A percentile compares a stretch with the other conserved stretches of the same genome.
Conservation (phyloP, 64 coral and sea anemone species). For the Acropora yongei region DNA sequence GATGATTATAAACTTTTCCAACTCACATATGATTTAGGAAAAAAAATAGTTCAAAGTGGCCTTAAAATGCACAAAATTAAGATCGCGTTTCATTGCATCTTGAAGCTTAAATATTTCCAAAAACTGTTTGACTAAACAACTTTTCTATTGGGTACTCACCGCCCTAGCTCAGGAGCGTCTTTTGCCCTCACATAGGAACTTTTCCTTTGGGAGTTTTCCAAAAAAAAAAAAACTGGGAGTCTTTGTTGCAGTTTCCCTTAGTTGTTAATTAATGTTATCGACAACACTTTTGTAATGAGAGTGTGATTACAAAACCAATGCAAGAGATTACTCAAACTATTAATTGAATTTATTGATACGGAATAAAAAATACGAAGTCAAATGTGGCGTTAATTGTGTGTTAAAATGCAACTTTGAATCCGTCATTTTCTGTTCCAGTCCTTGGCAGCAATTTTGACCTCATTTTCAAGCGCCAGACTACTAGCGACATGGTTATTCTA, state of each 20-base stretch:
- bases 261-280: no score
- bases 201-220: background rate
- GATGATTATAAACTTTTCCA: background rate
- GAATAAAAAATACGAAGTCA: no score
- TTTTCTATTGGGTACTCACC: background rate
- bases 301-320: no score
- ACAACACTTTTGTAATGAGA: no score
- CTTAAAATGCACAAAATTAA: background rate
- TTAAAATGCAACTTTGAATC: background rate
- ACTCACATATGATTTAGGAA: no score
- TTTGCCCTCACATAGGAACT: background rate
- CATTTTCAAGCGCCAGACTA: slow-evolving; percentile 37
- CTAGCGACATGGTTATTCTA: slow-evolving; percentile 57
- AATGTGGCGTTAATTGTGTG: no score
- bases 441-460: slow-evolving; percentile 68
- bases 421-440: slow-evolving; percentile 34
- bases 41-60: background rate
- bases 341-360: no score
- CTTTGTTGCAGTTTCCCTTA: no score
- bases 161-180: background rate
- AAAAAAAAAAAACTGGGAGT: no score
- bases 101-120: background rate
- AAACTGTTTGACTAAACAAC: background rate
- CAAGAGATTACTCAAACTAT: no score
- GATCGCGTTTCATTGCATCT: background rate